Percentiles rank a stretch among this genome's conserved stretches.
Evolutionary conservation across 2,113 vertebrate genomes (phyloP).

Genomic region (Shinisaurus crocodilurus): DNA sequence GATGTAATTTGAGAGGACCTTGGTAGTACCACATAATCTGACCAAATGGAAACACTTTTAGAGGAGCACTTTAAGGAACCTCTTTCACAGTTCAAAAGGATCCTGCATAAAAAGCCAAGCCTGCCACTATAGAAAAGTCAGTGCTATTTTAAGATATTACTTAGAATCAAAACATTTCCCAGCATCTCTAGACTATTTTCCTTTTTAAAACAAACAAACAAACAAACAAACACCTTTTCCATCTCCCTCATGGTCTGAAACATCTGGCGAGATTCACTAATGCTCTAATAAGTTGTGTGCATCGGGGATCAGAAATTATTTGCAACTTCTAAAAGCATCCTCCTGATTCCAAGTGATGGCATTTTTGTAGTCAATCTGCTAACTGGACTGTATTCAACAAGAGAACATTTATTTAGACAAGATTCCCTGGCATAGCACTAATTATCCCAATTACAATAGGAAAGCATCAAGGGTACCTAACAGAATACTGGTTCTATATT

Average conservation of each 20-base stretch:
- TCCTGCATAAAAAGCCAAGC: not conserved
- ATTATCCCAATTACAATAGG: conserved; percentile 38
- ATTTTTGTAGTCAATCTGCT: conserved; percentile 61
- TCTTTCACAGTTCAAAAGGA: not conserved
- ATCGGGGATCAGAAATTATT: conserved; percentile 42
- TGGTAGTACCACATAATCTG: not conserved
- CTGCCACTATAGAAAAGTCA: conserved; percentile 4
- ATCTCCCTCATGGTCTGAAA: conserved; percentile 50
- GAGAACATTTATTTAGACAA: conserved; percentile 63
- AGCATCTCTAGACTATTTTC: conserved; percentile 24
- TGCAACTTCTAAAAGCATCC: conserved; percentile 62
- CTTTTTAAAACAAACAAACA: conserved; percentile 24
- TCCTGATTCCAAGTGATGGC: conserved; percentile 56
- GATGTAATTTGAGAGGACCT: not conserved
- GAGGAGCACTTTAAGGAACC: not conserved
- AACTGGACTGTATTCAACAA: conserved; percentile 57
- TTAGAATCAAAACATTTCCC: conserved; percentile 35
- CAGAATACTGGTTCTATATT: not conserved
- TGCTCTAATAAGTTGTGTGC: conserved; percentile 61
- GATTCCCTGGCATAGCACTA: conserved; percentile 48
- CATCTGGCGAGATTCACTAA: conserved; percentile 63
- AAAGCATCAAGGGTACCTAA: conserved; percentile 19
- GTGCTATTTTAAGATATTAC: not conserved
- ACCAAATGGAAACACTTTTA: not conserved
- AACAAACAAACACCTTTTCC: conserved; percentile 21